Evolutionary conservation across 2,797 vertebrate genomes (phyloP).

Genomic region (Oophaga sylvatica): DNA sequence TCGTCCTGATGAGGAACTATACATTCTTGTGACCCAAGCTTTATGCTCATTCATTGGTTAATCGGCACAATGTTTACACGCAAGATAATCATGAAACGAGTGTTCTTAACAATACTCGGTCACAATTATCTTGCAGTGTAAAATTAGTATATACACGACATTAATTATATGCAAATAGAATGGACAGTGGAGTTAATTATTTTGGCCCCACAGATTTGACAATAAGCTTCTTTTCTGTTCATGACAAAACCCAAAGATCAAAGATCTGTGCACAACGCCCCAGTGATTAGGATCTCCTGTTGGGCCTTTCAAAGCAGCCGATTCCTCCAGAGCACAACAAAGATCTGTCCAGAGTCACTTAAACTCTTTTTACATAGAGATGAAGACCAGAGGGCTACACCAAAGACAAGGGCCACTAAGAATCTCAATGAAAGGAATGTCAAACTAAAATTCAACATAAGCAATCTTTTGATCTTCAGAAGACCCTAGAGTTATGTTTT

Average conservation of each 20-base stretch:
- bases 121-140: too few relatives aligned
- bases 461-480: constrained; percentile 54
- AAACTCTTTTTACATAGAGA: constrained; percentile 68
- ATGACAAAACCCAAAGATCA: constrained; percentile 64
- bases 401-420: constrained; percentile 66
- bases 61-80: too few relatives aligned
- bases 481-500: constrained; percentile 32
- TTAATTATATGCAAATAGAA: constrained; percentile 12
- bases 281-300: constrained; percentile 68
- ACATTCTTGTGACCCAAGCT: too few relatives aligned
- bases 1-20: too few relatives aligned
- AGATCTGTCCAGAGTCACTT: constrained; percentile 69
- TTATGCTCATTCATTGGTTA: too few relatives aligned
- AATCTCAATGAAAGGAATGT: constrained; percentile 42
- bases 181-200: neutral
- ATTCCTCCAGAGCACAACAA: constrained; percentile 64
- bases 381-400: constrained; percentile 59
- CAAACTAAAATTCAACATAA: constrained; percentile 39
- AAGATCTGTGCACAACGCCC: constrained; percentile 68
- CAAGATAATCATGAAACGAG: too few relatives aligned
- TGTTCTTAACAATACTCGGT: too few relatives aligned
- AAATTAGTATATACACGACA: too few relatives aligned
- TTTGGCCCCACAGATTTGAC: constrained; percentile 63
- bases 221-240: constrained; percentile 70
- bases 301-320: constrained; percentile 63